Conservation (phyloP, 2,888 invertebrate species). For the Plagiodera versicolora region DNA sequence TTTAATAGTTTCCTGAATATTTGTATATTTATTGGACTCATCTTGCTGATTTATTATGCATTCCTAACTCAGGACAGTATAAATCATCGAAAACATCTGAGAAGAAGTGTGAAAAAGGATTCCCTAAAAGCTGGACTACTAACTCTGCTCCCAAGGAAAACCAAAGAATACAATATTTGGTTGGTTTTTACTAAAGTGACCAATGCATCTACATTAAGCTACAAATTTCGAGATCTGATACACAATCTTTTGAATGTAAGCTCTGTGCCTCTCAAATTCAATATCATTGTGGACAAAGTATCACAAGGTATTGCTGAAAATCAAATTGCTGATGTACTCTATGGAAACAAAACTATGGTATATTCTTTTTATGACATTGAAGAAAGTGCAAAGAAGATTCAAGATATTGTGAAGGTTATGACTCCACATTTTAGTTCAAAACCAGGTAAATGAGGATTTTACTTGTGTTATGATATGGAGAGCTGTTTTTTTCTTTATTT, state of each 20-base stretch:
- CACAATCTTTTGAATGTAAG: slow-evolving; percentile 57
- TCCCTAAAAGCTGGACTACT: slow-evolving; percentile 17
- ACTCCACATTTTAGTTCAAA: slow-evolving; percentile 72
- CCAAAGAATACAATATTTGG: slow-evolving; percentile 58
- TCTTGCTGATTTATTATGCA: slow-evolving; percentile 36
- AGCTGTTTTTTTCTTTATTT: slow-evolving; percentile 28
- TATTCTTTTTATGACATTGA: slow-evolving; percentile 65
- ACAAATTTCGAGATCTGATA: slow-evolving; percentile 58
- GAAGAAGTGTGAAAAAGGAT: slow-evolving; percentile 24
- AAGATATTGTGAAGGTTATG: slow-evolving; percentile 67
- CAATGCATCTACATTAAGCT: slow-evolving; percentile 57
- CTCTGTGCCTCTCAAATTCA: slow-evolving; percentile 60
- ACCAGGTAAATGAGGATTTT: slow-evolving; percentile 57
- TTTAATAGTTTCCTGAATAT: slow-evolving; percentile 34
- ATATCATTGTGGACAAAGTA: slow-evolving; percentile 64
- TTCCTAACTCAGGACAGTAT: slow-evolving; percentile 30
- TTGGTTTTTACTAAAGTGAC: slow-evolving; percentile 63
- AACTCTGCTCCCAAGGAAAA: slow-evolving; percentile 21
- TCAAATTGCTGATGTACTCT: slow-evolving; percentile 45
- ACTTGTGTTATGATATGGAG: background rate
- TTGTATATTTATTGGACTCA: slow-evolving; percentile 35
- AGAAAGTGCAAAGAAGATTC: slow-evolving; percentile 60
- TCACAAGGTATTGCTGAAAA: slow-evolving; percentile 61
- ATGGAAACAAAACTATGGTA: slow-evolving; percentile 50
- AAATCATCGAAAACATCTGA: slow-evolving; percentile 24